These are phyloP conservation scores for Notothenia coriiceps DNA, from an alignment of 2,113 vertebrate genomes.

Conservation along the genomic window DNA sequence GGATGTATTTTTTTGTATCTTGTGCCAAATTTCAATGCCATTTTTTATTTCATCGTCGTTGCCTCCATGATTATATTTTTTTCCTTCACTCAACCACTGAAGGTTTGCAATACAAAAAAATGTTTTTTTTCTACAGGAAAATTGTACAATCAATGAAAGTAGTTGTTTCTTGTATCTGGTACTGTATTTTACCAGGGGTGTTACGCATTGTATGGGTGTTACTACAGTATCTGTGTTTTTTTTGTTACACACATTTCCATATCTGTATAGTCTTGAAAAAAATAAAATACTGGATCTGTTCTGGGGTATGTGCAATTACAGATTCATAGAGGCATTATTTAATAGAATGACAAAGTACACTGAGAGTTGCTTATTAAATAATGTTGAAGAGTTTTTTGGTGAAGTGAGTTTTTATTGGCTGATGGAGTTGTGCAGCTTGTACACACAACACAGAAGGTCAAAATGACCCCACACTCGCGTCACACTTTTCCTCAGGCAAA, in stretches of 20 bases:
- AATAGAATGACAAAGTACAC: constrained; percentile 57
- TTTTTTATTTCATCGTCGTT: constrained; percentile 35
- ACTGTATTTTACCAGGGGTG: constrained; percentile 52
- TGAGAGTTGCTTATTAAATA: constrained; percentile 73
- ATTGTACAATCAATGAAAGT: constrained; percentile 62
- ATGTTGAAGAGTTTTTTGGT: constrained; percentile 45
- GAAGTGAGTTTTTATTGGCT: neutral
- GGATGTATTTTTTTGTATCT: constrained; percentile 54
- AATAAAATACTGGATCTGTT: constrained; percentile 60
- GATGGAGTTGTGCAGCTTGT: neutral
- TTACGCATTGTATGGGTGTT: constrained; percentile 61
- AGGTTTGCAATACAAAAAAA: constrained; percentile 60
- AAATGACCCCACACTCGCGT: constrained; percentile 36
- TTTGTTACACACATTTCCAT: constrained; percentile 58
- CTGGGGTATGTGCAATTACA: constrained; percentile 78
- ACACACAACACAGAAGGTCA: constrained; percentile 45
- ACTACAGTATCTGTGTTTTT: constrained; percentile 40
- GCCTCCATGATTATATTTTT: constrained; percentile 20
- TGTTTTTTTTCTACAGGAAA: constrained; percentile 69
- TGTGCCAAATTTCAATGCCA: constrained; percentile 78
- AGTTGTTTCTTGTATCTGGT: constrained; percentile 52
- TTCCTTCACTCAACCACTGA: constrained; percentile 31
- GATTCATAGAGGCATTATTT: constrained; percentile 71
- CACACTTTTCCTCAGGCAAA: constrained; percentile 41
- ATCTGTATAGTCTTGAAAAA: constrained; percentile 47